Conservation (phyloP, 2,113 vertebrate genomes). For the Dicaeum eximium region DNA sequence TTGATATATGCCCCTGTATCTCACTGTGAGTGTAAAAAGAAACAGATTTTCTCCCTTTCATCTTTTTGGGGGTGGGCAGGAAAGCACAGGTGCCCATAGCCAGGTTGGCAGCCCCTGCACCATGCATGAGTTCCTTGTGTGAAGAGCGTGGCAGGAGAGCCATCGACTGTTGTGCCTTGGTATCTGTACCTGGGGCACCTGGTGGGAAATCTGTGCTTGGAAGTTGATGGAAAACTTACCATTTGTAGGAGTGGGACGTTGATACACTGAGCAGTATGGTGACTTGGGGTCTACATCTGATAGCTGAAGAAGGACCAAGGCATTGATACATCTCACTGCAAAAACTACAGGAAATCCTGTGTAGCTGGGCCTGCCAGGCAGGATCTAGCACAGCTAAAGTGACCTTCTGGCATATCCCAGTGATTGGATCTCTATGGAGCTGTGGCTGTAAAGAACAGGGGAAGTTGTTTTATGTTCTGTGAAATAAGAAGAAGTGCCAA, state of each 20-base stretch:
- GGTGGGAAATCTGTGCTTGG: background rate
- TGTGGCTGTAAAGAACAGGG: background rate
- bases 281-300: background rate
- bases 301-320: background rate
- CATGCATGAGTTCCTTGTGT: background rate
- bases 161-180: accelerated
- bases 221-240: background rate
- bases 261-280: accelerated
- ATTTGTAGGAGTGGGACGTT: background rate
- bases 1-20: accelerated
- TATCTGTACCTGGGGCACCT: background rate
- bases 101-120: background rate
- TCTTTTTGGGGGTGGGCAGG: background rate
- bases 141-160: accelerated
- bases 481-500: background rate
- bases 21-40: background rate
- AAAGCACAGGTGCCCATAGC: background rate
- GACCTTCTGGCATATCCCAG: background rate
- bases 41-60: background rate
- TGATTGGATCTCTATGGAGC: background rate
- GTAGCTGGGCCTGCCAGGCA: background rate
- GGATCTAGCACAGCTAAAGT: background rate
- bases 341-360: background rate
- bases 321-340: background rate
- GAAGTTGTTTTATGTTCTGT: background rate